Conservation (phyloP, 2,888 invertebrate genomes). For the Penaeus monodon region DNA sequence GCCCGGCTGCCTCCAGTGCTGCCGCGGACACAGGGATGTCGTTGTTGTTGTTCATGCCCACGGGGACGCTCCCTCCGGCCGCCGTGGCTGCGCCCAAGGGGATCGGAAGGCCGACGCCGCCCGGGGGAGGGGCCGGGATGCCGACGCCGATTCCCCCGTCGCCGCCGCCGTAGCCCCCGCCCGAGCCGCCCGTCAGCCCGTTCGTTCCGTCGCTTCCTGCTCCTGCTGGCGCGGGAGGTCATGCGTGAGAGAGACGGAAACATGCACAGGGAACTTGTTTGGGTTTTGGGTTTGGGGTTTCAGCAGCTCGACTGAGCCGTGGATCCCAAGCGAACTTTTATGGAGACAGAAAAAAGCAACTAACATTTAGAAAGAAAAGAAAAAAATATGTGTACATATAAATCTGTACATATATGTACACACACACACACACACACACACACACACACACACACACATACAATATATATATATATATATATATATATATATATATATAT, state of each 20-base stretch:
- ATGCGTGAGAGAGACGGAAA: background rate
- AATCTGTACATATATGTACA: no score
- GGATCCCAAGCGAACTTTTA: no score
- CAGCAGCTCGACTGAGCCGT: no score
- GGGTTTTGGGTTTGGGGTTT: no score
- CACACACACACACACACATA: no score
- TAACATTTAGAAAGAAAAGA: no score
- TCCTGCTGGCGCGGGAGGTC: slow-evolving; percentile 19
- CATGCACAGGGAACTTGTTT: background rate
- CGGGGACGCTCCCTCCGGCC: slow-evolving; percentile 43
- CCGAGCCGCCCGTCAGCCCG: slow-evolving; percentile 22
- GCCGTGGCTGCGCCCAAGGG: slow-evolving; percentile 52
- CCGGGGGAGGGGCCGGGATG: slow-evolving; percentile 48
- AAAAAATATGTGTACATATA: no score
- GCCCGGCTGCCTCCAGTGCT: background rate
- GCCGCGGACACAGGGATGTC: slow-evolving; percentile 1
- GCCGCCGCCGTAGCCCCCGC: slow-evolving; percentile 52
- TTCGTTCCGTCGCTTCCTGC: slow-evolving; percentile 40
- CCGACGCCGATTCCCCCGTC: slow-evolving; percentile 53
- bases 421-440: no score
- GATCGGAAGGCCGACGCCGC: slow-evolving; percentile 46
- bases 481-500: no score
- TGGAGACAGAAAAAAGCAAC: no score
- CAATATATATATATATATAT: no score
- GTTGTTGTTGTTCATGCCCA: slow-evolving; percentile 30